A percentile compares a stretch with the other conserved stretches of the same genome.
phyloP scores from a whole-genome alignment of 2,888 invertebrate species.

The Anodontia alba region DNA sequence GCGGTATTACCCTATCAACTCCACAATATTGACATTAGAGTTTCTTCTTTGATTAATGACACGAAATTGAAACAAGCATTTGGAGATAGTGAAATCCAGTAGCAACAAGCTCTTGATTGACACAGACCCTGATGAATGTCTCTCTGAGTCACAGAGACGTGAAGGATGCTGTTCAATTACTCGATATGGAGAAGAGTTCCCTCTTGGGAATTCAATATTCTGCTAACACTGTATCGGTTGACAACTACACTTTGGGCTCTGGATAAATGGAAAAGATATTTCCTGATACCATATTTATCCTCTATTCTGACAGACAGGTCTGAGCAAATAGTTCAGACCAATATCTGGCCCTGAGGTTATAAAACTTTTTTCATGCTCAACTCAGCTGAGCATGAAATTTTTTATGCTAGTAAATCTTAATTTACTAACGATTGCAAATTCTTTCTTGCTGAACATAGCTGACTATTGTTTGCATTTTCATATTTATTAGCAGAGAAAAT shows the following conservation, averaged over 20 bases:
- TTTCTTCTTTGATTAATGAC: not conserved
- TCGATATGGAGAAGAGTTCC: not conserved
- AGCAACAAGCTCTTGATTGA: constrained; percentile 29
- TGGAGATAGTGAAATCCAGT: not conserved
- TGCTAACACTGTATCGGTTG: not conserved
- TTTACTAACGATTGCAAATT: too few relatives aligned
- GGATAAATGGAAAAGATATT: too few relatives aligned
- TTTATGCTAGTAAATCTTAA: too few relatives aligned
- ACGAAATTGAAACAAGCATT: not conserved
- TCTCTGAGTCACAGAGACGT: constrained; percentile 17
- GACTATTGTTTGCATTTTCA: too few relatives aligned
- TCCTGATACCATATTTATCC: too few relatives aligned
- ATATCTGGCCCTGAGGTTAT: too few relatives aligned
- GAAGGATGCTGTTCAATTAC: constrained; percentile 22
- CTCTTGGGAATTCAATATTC: not conserved
- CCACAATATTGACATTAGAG: not conserved
- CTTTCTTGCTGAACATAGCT: too few relatives aligned
- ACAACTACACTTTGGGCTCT: not conserved
- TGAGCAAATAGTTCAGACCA: too few relatives aligned
- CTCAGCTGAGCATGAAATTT: too few relatives aligned
- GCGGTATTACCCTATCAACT: not conserved
- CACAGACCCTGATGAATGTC: constrained; percentile 17
- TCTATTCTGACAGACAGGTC: too few relatives aligned
- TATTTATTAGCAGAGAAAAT: too few relatives aligned
- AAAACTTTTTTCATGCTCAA: too few relatives aligned